Evolutionary conservation across 2,888 invertebrate genomes (phyloP).

Genomic region (Drosophila demipolita): DNA sequence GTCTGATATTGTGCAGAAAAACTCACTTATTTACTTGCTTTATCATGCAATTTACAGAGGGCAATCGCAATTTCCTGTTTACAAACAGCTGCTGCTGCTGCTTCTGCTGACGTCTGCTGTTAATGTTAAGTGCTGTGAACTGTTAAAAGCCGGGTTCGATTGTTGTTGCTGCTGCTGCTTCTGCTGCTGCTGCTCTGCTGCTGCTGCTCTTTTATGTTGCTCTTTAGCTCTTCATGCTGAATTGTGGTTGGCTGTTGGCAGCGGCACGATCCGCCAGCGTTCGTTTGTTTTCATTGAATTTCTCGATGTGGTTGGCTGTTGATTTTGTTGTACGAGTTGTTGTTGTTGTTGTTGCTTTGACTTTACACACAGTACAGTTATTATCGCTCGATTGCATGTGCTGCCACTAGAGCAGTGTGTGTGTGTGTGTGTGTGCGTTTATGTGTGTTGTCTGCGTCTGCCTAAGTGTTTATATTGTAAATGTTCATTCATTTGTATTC

Average conservation of each 20-base stretch:
- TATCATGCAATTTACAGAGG: conserved; percentile 21
- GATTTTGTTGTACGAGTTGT: conserved; percentile 46
- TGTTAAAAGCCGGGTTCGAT: conserved; percentile 57
- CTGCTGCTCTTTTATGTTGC: conserved; percentile 34
- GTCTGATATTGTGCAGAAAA: conserved; percentile 14
- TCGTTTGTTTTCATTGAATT: conserved; percentile 78
- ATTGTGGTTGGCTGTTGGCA: conserved; percentile 74
- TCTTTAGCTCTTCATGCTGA: conserved; percentile 58
- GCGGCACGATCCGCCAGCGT: conserved; percentile 66
- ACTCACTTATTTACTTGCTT: conserved; percentile 21
- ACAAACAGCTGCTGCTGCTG: conserved; percentile 58
- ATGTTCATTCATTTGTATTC: conserved; percentile 76
- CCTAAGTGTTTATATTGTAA: conserved; percentile 67
- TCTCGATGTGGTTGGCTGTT: conserved; percentile 77
- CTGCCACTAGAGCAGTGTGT: conserved; percentile 24
- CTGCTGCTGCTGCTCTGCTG: conserved; percentile 18
- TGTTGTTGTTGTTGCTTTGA: conserved; percentile 46
- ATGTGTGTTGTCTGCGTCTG: conserved; percentile 23
- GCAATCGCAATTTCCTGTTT: conserved; percentile 63
- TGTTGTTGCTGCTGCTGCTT: conserved; percentile 5
- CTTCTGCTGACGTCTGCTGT: conserved; percentile 30
- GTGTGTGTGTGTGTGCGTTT: conserved; percentile 48
- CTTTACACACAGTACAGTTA: conserved; percentile 81
- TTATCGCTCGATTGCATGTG: conserved; percentile 61
- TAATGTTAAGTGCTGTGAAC: conserved; percentile 61